These are phyloP conservation scores for Raphicerus campestris DNA, from an alignment of 2,113 vertebrate genomes.

Conservation along the genomic window DNA sequence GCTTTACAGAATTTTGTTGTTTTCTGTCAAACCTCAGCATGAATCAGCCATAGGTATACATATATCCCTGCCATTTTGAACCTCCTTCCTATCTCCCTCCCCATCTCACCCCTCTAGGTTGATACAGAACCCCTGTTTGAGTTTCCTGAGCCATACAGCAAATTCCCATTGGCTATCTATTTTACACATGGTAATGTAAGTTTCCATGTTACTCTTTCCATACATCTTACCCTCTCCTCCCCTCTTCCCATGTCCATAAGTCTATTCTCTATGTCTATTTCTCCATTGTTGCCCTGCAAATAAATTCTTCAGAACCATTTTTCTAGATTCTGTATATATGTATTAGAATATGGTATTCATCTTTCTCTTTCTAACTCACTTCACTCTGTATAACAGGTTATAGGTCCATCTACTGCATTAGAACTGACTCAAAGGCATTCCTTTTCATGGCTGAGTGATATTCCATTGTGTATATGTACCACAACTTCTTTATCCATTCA, in stretches of 20 bases:
- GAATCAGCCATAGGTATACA: not conserved
- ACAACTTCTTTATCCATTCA: not conserved
- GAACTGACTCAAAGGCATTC: not conserved
- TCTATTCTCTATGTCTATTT: not conserved
- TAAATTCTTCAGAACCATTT: not conserved
- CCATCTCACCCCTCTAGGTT: not conserved
- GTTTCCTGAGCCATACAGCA: not conserved
- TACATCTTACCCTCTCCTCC: not conserved
- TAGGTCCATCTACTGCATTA: not conserved
- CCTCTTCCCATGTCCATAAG: rapidly evolving
- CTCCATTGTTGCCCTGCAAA: not conserved
- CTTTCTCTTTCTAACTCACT: not conserved
- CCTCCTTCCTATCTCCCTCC: not conserved
- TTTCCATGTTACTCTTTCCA: not conserved
- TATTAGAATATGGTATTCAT: not conserved
- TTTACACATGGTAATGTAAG: not conserved
- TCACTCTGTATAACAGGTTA: not conserved
- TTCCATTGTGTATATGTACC: not conserved
- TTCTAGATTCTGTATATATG: not conserved
- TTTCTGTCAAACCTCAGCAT: not conserved
- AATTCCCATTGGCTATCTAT: not conserved
- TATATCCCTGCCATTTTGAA: not conserved
- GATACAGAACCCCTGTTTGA: not conserved
- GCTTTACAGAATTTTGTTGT: not conserved
- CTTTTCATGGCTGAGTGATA: not conserved